These are phyloP conservation scores for Fragum sueziense DNA, from an alignment of 2,888 invertebrate species.

Conservation along the genomic window DNA sequence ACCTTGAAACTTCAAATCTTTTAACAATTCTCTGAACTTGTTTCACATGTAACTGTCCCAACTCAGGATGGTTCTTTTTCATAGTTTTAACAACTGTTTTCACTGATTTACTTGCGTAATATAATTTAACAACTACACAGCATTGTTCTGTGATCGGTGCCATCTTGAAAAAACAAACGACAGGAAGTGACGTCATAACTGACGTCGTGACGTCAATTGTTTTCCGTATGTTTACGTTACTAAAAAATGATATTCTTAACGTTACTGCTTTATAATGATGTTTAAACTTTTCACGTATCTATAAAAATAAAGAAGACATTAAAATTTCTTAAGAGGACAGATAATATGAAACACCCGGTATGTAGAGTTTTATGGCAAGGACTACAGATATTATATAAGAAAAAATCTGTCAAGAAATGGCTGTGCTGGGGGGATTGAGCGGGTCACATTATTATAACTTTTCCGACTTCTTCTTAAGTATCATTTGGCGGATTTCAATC, in stretches of 20 bases:
- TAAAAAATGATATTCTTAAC: background rate
- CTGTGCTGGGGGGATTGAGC: too few species aligned
- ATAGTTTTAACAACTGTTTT: background rate
- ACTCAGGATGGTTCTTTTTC: background rate
- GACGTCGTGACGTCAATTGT: background rate
- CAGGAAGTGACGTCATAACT: conserved; percentile 9
- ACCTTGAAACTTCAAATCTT: conserved; percentile 11
- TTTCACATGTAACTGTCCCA: background rate
- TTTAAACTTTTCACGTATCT: background rate
- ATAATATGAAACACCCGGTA: conserved; percentile 17
- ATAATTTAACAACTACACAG: conserved; percentile 4
- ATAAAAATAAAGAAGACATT: background rate
- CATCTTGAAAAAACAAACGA: background rate
- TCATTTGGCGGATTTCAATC: too few species aligned
- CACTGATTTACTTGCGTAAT: background rate
- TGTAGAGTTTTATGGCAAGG: too few species aligned
- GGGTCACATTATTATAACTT: too few species aligned
- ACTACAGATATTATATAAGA: too few species aligned
- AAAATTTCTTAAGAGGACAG: background rate
- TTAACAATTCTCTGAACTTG: conserved; percentile 13
- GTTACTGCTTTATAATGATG: background rate
- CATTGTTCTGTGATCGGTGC: background rate
- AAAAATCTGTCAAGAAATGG: too few species aligned
- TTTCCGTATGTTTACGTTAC: background rate
- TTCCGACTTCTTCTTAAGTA: too few species aligned